Conservation (phyloP, 1,140 invertebrate species). For the Cyclina sinensis region DNA sequence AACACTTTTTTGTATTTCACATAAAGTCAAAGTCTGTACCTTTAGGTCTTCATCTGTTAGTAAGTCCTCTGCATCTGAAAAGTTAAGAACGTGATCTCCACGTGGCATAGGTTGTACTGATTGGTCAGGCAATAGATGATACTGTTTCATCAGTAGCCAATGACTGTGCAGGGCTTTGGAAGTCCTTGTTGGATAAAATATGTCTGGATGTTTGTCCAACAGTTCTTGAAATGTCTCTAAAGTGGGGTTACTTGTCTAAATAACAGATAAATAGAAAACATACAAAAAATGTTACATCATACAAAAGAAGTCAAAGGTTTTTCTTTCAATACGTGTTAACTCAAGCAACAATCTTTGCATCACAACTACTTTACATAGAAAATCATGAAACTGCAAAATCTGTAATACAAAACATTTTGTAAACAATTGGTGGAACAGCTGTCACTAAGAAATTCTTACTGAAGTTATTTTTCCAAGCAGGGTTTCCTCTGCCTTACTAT, state of each 20-base stretch:
- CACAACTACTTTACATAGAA: no score
- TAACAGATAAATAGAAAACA: background rate
- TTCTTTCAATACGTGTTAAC: no score
- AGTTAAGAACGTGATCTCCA: slow-evolving; percentile 92
- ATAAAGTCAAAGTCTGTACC: slow-evolving; percentile 65
- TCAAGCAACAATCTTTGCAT: no score
- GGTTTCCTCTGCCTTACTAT: slow-evolving; percentile 96
- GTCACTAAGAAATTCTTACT: slow-evolving; percentile 90
- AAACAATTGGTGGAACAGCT: no score
- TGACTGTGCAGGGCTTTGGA: slow-evolving; percentile 94
- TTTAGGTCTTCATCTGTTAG: slow-evolving; percentile 94
- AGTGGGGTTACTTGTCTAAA: slow-evolving; percentile 89
- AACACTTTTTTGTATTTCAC: no score
- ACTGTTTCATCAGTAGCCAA: slow-evolving; percentile 98
- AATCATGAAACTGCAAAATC: no score
- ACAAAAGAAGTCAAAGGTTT: no score
- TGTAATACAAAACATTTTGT: no score
- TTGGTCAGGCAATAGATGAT: slow-evolving; percentile 96
- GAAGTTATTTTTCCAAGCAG: slow-evolving; percentile 93
- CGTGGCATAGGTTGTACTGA: slow-evolving; percentile 88
- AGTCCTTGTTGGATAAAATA: slow-evolving; percentile 95
- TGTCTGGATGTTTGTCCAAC: slow-evolving; percentile 89
- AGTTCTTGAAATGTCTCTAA: slow-evolving; percentile 94
- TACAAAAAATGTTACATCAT: background rate
- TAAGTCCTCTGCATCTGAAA: slow-evolving; percentile 97